Evolutionary conservation across 2,888 invertebrate species (phyloP).

Genomic region (Eurytoma californica): DNA sequence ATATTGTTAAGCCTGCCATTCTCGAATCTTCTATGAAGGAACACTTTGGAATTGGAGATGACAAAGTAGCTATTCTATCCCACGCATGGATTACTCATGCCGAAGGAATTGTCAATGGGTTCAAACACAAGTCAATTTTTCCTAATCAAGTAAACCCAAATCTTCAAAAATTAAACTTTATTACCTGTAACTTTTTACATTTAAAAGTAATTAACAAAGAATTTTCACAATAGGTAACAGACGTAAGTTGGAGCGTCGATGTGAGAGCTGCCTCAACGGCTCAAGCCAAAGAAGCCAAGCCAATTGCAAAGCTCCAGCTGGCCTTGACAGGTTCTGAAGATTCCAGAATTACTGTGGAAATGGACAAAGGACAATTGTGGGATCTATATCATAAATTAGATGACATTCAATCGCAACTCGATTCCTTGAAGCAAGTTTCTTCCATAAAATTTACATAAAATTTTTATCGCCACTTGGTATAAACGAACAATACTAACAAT

Average conservation of each 20-base stretch:
- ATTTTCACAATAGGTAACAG: slow-evolving; percentile 61
- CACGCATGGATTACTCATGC: slow-evolving; percentile 68
- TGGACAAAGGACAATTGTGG: slow-evolving; percentile 65
- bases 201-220: slow-evolving; percentile 1
- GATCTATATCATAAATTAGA: slow-evolving; percentile 68
- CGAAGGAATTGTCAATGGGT: slow-evolving; percentile 65
- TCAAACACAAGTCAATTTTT: slow-evolving; percentile 67
- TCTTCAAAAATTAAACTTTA: slow-evolving; percentile 27
- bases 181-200: slow-evolving; percentile 12
- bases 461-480: background rate
- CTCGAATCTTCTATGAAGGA: slow-evolving; percentile 66
- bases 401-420: slow-evolving; percentile 69
- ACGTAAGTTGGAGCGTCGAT: slow-evolving; percentile 69
- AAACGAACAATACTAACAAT: background rate
- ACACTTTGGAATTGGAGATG: slow-evolving; percentile 63
- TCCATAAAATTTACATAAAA: background rate
- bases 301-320: slow-evolving; percentile 67
- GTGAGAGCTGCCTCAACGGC: slow-evolving; percentile 68
- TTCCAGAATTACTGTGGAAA: slow-evolving; percentile 66
- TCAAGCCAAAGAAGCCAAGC: slow-evolving; percentile 64
- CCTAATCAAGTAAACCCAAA: slow-evolving; percentile 64
- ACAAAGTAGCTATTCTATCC: slow-evolving; percentile 65
- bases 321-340: slow-evolving; percentile 62
- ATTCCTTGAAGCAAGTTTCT: slow-evolving; percentile 65
- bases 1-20: slow-evolving; percentile 62